Conservation (phyloP, 2,797 vertebrate species). For the Enteromius mattozi region DNA sequence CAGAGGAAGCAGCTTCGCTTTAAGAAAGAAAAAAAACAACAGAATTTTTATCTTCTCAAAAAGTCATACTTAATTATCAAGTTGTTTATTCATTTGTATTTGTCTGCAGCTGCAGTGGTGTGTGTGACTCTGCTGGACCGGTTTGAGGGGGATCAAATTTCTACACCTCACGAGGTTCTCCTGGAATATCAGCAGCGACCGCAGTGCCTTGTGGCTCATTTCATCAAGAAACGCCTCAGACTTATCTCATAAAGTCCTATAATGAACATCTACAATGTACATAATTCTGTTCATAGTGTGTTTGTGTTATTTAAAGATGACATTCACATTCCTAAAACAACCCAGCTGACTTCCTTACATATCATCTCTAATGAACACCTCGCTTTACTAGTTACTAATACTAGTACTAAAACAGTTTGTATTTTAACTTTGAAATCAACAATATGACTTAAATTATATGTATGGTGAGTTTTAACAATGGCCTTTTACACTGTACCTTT, state of each 20-base stretch:
- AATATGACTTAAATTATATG: background rate
- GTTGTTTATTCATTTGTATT: background rate
- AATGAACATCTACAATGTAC: slow-evolving; percentile 44
- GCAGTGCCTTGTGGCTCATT: slow-evolving; percentile 83
- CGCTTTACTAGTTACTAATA: background rate
- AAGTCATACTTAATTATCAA: background rate
- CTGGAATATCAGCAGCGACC: slow-evolving; percentile 84
- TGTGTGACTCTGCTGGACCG: slow-evolving; percentile 87
- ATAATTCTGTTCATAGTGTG: slow-evolving; percentile 41
- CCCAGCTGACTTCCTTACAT: background rate
- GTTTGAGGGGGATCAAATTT: slow-evolving; percentile 90
- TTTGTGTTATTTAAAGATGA: slow-evolving; percentile 63
- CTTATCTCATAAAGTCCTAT: slow-evolving; percentile 57
- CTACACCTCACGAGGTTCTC: slow-evolving; percentile 79
- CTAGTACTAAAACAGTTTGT: background rate
- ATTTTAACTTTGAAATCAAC: slow-evolving; percentile 3
- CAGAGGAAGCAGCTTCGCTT: background rate
- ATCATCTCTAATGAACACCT: background rate
- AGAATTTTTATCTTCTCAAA: background rate
- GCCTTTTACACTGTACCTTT: background rate
- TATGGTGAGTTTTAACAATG: background rate
- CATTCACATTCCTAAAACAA: slow-evolving; percentile 60
- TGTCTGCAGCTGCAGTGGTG: slow-evolving; percentile 83
- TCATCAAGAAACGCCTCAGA: slow-evolving; percentile 85
- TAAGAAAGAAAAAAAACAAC: background rate